Evolutionary conservation across 2,113 vertebrate genomes (phyloP).

Genomic region (Phrynosoma blainvillii): DNA sequence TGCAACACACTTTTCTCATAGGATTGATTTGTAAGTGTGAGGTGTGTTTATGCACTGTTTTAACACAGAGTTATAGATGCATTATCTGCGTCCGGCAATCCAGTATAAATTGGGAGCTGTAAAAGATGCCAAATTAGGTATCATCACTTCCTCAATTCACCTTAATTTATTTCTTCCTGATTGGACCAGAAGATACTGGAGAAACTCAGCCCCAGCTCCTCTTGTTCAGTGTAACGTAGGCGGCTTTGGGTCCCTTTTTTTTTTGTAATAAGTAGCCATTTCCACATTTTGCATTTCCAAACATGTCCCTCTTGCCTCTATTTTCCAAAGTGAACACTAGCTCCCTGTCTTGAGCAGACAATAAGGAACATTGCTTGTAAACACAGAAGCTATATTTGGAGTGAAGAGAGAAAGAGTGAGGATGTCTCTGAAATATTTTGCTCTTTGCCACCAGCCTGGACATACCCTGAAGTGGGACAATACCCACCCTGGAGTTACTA

Average conservation of each 20-base stretch:
- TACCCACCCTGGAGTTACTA: too few species aligned
- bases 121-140: background rate
- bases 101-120: background rate
- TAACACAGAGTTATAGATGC: background rate
- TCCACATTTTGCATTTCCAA: background rate
- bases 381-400: background rate
- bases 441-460: too few species aligned
- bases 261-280: background rate
- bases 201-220: background rate
- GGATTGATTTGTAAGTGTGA: background rate
- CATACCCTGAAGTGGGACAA: too few species aligned
- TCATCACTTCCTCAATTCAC: background rate
- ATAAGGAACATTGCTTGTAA: background rate
- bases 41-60: background rate
- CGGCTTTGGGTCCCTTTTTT: too few species aligned
- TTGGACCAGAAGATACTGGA: background rate
- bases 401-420: too few species aligned
- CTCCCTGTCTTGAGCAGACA: background rate
- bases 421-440: too few species aligned
- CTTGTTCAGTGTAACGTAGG: background rate
- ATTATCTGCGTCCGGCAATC: background rate
- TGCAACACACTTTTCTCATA: background rate
- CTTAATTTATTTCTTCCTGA: background rate
- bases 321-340: background rate
- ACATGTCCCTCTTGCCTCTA: background rate